Base-by-base conservation (phyloP, 2,113 vertebrate genomes). In the Tupaia chinensis region DNA sequence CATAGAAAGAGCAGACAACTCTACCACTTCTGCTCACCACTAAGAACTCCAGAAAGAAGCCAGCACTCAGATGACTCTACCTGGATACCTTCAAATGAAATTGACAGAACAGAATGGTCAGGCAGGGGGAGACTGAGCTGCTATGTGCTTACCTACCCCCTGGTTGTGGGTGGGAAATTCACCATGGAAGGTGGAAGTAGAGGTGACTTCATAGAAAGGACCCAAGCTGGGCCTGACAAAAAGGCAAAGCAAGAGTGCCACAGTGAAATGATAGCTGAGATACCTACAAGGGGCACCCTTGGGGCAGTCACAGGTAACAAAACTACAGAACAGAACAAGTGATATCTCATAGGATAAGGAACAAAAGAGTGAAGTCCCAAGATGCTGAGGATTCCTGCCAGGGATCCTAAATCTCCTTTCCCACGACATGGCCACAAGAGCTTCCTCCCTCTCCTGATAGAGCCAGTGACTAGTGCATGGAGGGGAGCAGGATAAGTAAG, bases 181-280 rank as follows among this genome's bases (percentile, higher is more conserved):
- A 14, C 3, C 23, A 61, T 0, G 9, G 12, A 16, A 44, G 53
- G 63, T 13, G 13, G 2, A 60, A 14, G 4, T 4, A 27, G 2
- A 54, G 12, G n/a, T 22, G 11, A 23, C 12, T 86, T 77, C 19
- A 14, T 53, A 66, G 58, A 87, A 84, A 93, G 19, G 32, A 44
- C 0, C 2, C 23, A 90, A 56, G 34, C 22, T 74, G 32, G 12
- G 5, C 14, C 1, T 90, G 34, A 74, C n/a, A 34, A 44, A 29
- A 19, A 92, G 66, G 34, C 2, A 32, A 4, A 66, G 44, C 17
- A 63, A 89, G n/a, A 68, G 16, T 8, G 32, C 7, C 73, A 79
- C 0, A 23, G 10, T 1, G 69, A 78, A 82, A 8, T 53, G 29
- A 44, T 22, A 32, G 76, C 9, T 34, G 25, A 63, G 53, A 56